These are phyloP conservation scores for Aphidius colemani DNA, from an alignment of 2,888 invertebrate genomes.

Conservation along the genomic window DNA sequence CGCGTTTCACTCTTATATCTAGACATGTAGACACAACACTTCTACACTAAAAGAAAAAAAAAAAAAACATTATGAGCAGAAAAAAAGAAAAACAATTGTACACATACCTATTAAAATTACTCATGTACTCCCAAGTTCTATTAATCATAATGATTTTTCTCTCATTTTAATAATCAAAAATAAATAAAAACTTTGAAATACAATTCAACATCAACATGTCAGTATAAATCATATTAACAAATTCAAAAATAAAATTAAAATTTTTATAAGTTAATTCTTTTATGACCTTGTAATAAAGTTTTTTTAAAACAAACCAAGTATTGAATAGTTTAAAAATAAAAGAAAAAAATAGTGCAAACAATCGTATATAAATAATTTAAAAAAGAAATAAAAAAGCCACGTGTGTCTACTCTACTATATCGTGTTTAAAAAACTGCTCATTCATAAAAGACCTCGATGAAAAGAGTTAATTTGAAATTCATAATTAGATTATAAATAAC, in stretches of 20 bases:
- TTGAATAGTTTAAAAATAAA: not conserved
- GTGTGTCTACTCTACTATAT: no score
- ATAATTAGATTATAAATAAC: no score
- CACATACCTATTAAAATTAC: conserved; percentile 54
- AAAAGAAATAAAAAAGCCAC: no score
- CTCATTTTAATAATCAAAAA: conserved; percentile 44
- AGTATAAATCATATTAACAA: conserved; percentile 40
- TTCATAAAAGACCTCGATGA: no score
- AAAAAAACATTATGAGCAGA: conserved; percentile 34
- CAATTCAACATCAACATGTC: conserved; percentile 36
- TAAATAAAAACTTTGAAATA: conserved; percentile 16
- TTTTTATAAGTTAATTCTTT: conserved; percentile 28
- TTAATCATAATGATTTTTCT: conserved; percentile 54
- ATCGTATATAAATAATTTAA: no score
- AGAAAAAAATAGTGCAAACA: no score
- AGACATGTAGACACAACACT: conserved; percentile 42
- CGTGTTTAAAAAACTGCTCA: no score
- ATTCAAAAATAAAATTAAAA: conserved; percentile 39
- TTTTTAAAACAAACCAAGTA: conserved; percentile 23
- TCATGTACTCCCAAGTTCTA: conserved; percentile 53
- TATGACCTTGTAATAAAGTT: conserved; percentile 41
- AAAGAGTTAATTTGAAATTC: no score
- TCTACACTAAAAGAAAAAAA: conserved; percentile 40
- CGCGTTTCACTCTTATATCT: conserved; percentile 30
- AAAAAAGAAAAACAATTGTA: conserved; percentile 49